Percentiles rank a stretch among this genome's conserved stretches.
Conservation (phyloP, 2,797 vertebrate species). For the Oreortyx pictus region DNA sequence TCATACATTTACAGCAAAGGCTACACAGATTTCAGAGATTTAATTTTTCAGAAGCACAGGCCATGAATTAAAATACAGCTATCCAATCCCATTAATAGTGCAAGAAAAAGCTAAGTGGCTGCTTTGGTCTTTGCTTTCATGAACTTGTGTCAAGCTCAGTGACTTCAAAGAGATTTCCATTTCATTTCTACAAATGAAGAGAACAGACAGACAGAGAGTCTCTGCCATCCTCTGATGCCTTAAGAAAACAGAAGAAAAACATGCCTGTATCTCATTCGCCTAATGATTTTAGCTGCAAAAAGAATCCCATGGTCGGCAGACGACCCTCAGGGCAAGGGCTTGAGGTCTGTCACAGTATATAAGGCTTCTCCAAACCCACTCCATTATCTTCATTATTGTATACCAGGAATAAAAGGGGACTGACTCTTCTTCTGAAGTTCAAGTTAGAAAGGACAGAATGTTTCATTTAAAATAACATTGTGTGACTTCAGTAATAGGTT, state of each 20-base stretch:
- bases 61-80: slow-evolving; percentile 57
- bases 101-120: slow-evolving; percentile 52
- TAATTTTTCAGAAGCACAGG: slow-evolving; percentile 37
- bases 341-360: slow-evolving; percentile 52
- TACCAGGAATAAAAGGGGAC: slow-evolving; percentile 71
- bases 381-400: slow-evolving; percentile 75
- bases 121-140: slow-evolving; percentile 47
- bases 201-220: slow-evolving; percentile 65
- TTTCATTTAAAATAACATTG: slow-evolving; percentile 71
- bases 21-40: slow-evolving; percentile 43
- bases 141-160: slow-evolving; percentile 48
- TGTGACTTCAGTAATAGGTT: slow-evolving; percentile 68
- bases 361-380: slow-evolving; percentile 70
- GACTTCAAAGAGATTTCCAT: slow-evolving; percentile 64
- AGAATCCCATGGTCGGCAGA: slow-evolving; percentile 47
- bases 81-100: slow-evolving; percentile 48
- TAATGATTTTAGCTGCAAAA: slow-evolving; percentile 67
- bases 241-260: slow-evolving; percentile 63
- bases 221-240: slow-evolving; percentile 42
- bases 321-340: slow-evolving; percentile 50
- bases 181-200: slow-evolving; percentile 62
- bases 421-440: slow-evolving; percentile 68
- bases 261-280: slow-evolving; percentile 55
- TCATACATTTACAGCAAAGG: neutral
- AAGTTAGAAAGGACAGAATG: slow-evolving; percentile 65